Base-by-base conservation (phyloP, 1,140 invertebrate genomes). In the Streblospio benedicti region DNA sequence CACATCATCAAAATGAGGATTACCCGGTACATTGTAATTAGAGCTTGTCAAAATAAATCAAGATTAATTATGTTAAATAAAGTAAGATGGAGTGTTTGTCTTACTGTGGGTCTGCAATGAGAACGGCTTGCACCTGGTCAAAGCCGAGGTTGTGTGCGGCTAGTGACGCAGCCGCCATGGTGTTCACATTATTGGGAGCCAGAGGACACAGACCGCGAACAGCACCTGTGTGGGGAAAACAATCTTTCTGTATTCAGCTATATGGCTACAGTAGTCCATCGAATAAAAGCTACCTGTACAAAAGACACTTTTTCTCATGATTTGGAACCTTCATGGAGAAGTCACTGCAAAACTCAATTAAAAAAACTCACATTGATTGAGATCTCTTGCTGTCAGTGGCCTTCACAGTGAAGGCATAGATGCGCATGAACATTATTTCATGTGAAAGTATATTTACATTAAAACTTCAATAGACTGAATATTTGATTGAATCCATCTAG, bases 151-250 rank as follows among this genome's bases (percentile, higher is more conserved):
- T 84, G 61, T 79, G 75, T 14, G 80, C 84, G 9, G 82, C 82
- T 35, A 85, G 65, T 6, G 83, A 81, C 23, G 81, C 83, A 27
- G 77, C 81, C 30, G 82, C 82, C 82, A 83, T 83, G 25, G 82
- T 83, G 66, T 83, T 83, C 0, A 85, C 83, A 65, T 85, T 85
- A 65, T 85, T 83, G 6, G 84, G 84, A 2, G 84, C 84, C 47
- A 83, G 57, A 38, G 76, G 72, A 71, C 83, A 85, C 5, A 85
- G 68, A 27, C 72, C 72, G 45, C 82, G 65, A 0, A 84, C 83
- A 41, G 78, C 72, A 30, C 83, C 81, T 81, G 53, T n/a, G n/a
- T n/a, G n/a, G n/a, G n/a, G 25, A 50, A 20, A 12, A 50, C 18
- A 50, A 38, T 20, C 12, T 12, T 12, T 12, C 12, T 20, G 16